Base-by-base conservation (phyloP, 2,888 invertebrate species). In the Xanthia togata region DNA sequence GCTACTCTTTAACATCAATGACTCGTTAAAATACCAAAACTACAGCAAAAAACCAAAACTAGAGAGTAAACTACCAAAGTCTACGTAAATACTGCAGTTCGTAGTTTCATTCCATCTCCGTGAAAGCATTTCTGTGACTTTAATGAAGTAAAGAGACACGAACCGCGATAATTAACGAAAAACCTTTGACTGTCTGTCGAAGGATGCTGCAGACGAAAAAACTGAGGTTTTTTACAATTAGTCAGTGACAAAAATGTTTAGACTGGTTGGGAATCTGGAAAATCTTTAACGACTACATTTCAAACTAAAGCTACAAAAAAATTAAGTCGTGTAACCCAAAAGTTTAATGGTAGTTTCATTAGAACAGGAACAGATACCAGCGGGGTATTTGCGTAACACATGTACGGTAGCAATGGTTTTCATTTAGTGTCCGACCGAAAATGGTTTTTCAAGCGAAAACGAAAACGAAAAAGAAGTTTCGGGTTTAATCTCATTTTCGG, bases 81-180 rank as follows among this genome's bases (percentile, higher is more conserved):
- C 53, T 62, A 44, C 26, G 5, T 23, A 59, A 55, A n/a, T 17
- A 35, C 38, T 50, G 26, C 35, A 62, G 23, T 38, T 4, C 23
- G n/a, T 68, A 35, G 62, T 60, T 62, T 9, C 60, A 71, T 79
- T 79, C 50, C 78, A 81, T 84, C 57, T 67, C 53, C 6, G 41
- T 70, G 60, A 85, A 77, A 85, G 82, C 82, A 68, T 84, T 77
- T 63, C 73, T 47, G 55, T 26, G 47, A n/a, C 62, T 47, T 9
- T 77, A 77, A 83, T 85, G 82, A 85, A 76, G 68, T 69, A 60
- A 79, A 70, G 73, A 41, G 47, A 50, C 26, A 35, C 59, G 60
- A 73, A 65, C 73, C 65, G 38, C n/a, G 44, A 68, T 84, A 76
- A 85, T 82, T 83, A 85, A 82, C 62, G 82, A 47, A 62, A 53